Evolutionary conservation across 1,140 invertebrate genomes (phyloP), one percentile per base, ranked within the genome.

Genomic region (Cydia amplana): DNA sequence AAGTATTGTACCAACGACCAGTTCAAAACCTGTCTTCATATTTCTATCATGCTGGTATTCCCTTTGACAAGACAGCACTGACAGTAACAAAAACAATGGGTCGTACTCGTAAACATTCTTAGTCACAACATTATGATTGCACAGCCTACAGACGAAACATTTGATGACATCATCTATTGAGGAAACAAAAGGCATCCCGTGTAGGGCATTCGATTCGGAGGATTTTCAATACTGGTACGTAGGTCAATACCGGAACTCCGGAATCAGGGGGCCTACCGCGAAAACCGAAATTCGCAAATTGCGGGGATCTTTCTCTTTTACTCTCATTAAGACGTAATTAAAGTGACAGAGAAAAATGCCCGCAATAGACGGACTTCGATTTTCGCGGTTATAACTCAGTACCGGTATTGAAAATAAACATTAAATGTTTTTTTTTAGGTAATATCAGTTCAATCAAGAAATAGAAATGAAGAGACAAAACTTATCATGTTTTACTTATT

Each of bases 111-210:
- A 60, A 60, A 23, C 55, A 60, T 23, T 10, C 7, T 60, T 60
- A 60, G 55, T 60, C 55, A 60, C 55, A 60, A 60, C 55, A 60
- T 60, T 23, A 60, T 60, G 55, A 60, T 60, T 23, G 20, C n/a
- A 55, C 51, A 23, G 55, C 55, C 55, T 60, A 60, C 55, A 60
- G 51, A 12, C 55, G 55, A 23, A 60, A 60, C 55, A 60, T 60
- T 9, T 23, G 18, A 23, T 60, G 55, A 60, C 55, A 60, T 60
- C 55, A 60, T 23, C 55, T 23, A 60, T 60, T 23, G 20, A 60
- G 55, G 55, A 60, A 60, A 60, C 20, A 23, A 60, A 60, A 20
- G 55, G 7, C 20, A 20, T 60, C 55, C 55, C 55, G 55, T 51
- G 16, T n/a, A 51, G 43, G 43, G 43, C 43, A 14, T 46, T 3